Conservation (phyloP, 2,888 invertebrate species). For the Drosophila emarginata region DNA sequence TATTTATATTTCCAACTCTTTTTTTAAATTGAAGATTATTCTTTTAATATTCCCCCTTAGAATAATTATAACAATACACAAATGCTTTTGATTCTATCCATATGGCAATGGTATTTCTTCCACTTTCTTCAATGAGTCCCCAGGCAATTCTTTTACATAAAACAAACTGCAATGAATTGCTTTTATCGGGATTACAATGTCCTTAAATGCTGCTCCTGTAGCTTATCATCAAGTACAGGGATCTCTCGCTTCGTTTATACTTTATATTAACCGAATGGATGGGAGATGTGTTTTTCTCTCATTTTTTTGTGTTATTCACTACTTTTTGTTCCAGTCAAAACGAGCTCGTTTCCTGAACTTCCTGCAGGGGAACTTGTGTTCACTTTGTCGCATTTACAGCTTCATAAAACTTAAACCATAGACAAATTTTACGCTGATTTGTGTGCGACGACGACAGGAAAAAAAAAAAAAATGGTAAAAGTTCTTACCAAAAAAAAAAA, state of each 20-base stretch:
- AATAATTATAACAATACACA: too few relatives aligned
- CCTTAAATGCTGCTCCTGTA: neutral
- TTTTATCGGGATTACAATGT: constrained; percentile 6
- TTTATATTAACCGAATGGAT: neutral
- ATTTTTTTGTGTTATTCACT: too few relatives aligned
- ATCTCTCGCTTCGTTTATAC: neutral
- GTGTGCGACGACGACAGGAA: constrained; percentile 23
- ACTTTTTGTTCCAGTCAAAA: constrained; percentile 16
- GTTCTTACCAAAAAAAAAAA: constrained; percentile 12
- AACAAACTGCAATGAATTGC: neutral
- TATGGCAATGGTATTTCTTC: too few relatives aligned
- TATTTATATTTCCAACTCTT: too few relatives aligned
- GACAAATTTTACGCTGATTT: constrained; percentile 74
- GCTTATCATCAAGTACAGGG: constrained; percentile 4
- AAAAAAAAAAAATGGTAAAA: neutral
- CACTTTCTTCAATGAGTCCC: neutral
- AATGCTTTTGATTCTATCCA: too few relatives aligned
- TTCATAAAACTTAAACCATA: constrained; percentile 63
- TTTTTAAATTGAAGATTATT: too few relatives aligned
- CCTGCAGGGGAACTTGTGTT: constrained; percentile 16
- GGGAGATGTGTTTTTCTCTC: neutral
- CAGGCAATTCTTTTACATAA: neutral
- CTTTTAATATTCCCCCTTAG: too few relatives aligned
- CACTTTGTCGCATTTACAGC: constrained; percentile 66
- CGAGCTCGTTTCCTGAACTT: constrained; percentile 33